phyloP scores from a whole-genome alignment of 2,113 vertebrate species.

The Delphinus delphis region DNA sequence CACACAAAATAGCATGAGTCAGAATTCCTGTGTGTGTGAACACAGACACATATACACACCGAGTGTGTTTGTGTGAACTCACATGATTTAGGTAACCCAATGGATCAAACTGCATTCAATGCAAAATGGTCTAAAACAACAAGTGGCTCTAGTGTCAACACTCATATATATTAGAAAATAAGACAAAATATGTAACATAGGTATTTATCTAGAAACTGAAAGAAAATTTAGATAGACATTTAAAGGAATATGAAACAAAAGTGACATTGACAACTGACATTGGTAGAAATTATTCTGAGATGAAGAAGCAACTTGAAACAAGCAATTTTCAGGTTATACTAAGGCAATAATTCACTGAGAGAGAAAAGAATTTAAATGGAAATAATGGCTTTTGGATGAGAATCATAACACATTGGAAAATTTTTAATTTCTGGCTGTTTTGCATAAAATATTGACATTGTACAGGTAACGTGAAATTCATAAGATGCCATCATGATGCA shows the following conservation, averaged over 20 bases:
- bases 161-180: neutral
- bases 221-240: neutral
- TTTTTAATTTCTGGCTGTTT: conserved; percentile 21
- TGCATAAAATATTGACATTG: conserved; percentile 46
- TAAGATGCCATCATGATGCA: neutral
- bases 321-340: neutral
- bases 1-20: neutral
- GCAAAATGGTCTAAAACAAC: neutral
- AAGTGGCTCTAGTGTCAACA: neutral
- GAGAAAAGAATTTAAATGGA: neutral
- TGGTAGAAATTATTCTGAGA: conserved; percentile 1
- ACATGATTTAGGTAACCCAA: neutral
- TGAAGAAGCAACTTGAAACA: neutral
- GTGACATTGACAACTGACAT: neutral
- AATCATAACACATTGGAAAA: neutral
- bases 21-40: neutral
- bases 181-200: neutral
- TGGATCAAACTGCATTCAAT: neutral
- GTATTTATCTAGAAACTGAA: conserved; percentile 2
- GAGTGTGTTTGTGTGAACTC: neutral
- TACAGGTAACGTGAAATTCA: conserved; percentile 25
- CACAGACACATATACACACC: neutral
- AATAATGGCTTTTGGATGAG: conserved; percentile 36
- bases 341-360: neutral
- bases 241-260: neutral